Evolutionary conservation across 2,113 vertebrate genomes (phyloP), one percentile per base, ranked within the genome.

Genomic region (Penelope pileata): DNA sequence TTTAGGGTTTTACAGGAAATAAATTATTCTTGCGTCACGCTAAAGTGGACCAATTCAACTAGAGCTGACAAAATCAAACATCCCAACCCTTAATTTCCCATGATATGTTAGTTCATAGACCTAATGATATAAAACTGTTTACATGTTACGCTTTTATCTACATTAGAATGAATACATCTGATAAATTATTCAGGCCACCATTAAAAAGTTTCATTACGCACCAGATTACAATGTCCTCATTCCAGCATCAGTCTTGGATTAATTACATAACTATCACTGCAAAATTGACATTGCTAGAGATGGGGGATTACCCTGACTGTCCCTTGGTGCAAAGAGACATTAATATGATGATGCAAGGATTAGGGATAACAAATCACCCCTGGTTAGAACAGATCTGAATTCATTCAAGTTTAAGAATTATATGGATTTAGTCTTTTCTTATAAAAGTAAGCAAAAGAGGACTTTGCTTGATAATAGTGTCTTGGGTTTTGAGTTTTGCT

Each of bases 131-230:
- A 92, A 90, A 96, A 89, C 12, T 94, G 64, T 93, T 96, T 97
- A 70, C 88, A 54, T 74, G 66, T 74, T 94, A 64, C 85, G 83
- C 83, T 85, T 92, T 72, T 88, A 96, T 69, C 78, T 89, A 76
- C 90, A 70, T 90, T 88, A 76, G 68, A 88, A 86, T 2, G 3
- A 93, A 90, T 94, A 93, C 86, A 88, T 84, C 26, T 78, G 64
- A 88, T 97, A 97, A 96, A 95, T 97, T 96, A 96, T 94, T 78
- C 86, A 96, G 94, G 90, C 82, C 62, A 91, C 23, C 90, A 91
- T 96, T 96, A 97, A 96, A 96, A 96, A 91, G 15, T 96, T 97
- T 97, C 85, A 94, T 97, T 95, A 93, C 83, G 74, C 92, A 73
- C 82, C 78, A 88, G 79, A 97, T 94, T 95, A 93, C 48, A 82